Evolutionary conservation across 2,888 invertebrate species (phyloP), one percentile per base, ranked within the genome.

Genomic region (Eilema sororculum): DNA sequence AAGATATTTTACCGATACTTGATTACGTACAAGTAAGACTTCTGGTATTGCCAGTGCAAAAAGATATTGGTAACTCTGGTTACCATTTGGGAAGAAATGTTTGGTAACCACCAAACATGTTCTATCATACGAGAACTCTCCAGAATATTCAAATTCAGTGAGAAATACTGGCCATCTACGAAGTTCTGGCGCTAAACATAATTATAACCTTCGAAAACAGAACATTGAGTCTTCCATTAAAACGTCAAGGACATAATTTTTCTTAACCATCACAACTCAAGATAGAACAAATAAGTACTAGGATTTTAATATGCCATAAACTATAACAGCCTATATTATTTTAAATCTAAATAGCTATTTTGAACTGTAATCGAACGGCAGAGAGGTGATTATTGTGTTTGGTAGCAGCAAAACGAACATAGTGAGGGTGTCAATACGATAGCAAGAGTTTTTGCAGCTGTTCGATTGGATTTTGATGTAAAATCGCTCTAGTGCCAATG

Each of bases 231-330:
- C 64, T 60, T 46, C 81, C 80, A 81, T 86, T 81, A 85, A 86
- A 79, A 78, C 24, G 57, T 65, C 33, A 82, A 81, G 81, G 76
- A 72, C 65, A 78, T 79, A 83, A 82, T 86, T 88, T 90, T 37
- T 89, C 87, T 74, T 78, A 73, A 73, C 80, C 84, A 81, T 85
- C 83, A 84, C 82, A 83, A 82, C 76, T 84, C 81, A 82, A 78
- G 78, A 82, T 82, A 86, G 84, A 84, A 85, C 85, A 87, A 89
- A 87, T 87, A 85, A 86, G 85, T 84, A 82, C 81, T 82, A 83
- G 78, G 84, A 86, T 88, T 92, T 90, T 90, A 91, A 90, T 91
- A 91, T 87, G 84, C 85, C 88, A 86, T 91, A 89, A 91, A 91
- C 84, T 83, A 86, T 84, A 82, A 85, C 76, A 75, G 82, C 80